These are phyloP conservation scores for Sterrhoptilus dennistouni DNA, from an alignment of 2,113 vertebrate genomes.

Conservation along the genomic window DNA sequence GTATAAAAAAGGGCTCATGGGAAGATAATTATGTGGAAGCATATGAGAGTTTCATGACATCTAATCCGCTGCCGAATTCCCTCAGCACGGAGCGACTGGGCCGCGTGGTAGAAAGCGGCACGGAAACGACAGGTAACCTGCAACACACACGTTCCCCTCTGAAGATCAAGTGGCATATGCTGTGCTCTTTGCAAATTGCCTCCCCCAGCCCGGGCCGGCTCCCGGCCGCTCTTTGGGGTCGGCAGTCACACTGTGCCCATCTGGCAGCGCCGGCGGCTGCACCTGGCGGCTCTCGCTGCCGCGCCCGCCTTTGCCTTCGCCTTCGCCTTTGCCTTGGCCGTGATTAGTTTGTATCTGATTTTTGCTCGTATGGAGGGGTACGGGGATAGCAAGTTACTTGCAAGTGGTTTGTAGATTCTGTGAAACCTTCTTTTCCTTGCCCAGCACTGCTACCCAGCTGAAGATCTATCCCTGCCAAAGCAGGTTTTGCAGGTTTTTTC, in stretches of 20 bases:
- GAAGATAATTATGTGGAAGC: not conserved
- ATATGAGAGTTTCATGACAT: not conserved
- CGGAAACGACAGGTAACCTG: not conserved
- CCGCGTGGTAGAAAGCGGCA: fast-evolving
- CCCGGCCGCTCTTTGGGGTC: not conserved
- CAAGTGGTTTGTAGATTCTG: not conserved
- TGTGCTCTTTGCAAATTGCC: not conserved
- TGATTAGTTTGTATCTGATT: slow-evolving; percentile 38
- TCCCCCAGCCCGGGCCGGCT: not conserved
- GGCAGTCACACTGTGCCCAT: slow-evolving; percentile 30
- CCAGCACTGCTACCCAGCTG: not conserved
- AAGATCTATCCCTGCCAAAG: not conserved
- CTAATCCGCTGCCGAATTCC: fast-evolving
- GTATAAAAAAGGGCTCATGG: not conserved
- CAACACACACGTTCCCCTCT: not conserved
- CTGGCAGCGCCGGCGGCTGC: not conserved
- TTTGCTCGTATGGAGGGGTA: not conserved
- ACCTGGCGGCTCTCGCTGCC: slow-evolving; percentile 11
- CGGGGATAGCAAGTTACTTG: slow-evolving; percentile 5
- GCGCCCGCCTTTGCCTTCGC: not conserved
- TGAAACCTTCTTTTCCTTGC: not conserved
- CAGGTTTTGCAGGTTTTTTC: fast-evolving
- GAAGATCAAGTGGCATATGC: not conserved
- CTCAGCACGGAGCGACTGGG: not conserved
- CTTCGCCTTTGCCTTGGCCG: no score